Conservation (phyloP, 2,888 invertebrate genomes). For the Byasa hedistus region DNA sequence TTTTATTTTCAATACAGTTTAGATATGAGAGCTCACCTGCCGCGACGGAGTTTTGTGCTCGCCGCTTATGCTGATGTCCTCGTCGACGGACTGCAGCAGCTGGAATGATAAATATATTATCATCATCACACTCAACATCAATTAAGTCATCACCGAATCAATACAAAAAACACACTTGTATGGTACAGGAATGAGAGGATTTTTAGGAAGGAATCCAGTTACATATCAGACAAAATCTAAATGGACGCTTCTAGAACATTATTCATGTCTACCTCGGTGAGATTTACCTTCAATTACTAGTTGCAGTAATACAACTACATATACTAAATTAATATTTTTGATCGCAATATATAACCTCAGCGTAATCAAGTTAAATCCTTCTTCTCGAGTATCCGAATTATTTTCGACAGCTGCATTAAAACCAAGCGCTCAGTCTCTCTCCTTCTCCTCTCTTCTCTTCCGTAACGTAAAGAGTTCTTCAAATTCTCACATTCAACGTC, state of each 20-base stretch:
- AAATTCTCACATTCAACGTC: not conserved
- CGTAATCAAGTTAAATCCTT: constrained; percentile 39
- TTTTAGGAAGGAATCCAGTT: too few relatives aligned
- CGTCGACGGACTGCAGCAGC: constrained; percentile 88
- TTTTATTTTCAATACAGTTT: too few relatives aligned
- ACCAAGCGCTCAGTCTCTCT: constrained; percentile 19
- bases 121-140: not conserved
- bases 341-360: too few relatives aligned
- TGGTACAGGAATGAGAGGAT: too few relatives aligned
- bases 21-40: constrained; percentile 51
- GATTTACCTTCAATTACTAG: too few relatives aligned
- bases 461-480: not conserved
- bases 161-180: not conserved
- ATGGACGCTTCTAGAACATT: too few relatives aligned
- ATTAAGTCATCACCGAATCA: too few relatives aligned
- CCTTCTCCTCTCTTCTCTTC: constrained; percentile 11
- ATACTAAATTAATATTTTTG: too few relatives aligned
- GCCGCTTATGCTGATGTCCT: constrained; percentile 78
- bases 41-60: constrained; percentile 45
- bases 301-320: too few relatives aligned
- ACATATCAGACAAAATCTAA: too few relatives aligned
- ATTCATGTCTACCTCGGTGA: too few relatives aligned
- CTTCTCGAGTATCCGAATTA: constrained; percentile 57
- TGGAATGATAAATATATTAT: constrained; percentile 51
- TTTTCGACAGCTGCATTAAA: constrained; percentile 22